Evolutionary conservation across 2,797 vertebrate genomes (phyloP).

Genomic region (Clarias pachynema): DNA sequence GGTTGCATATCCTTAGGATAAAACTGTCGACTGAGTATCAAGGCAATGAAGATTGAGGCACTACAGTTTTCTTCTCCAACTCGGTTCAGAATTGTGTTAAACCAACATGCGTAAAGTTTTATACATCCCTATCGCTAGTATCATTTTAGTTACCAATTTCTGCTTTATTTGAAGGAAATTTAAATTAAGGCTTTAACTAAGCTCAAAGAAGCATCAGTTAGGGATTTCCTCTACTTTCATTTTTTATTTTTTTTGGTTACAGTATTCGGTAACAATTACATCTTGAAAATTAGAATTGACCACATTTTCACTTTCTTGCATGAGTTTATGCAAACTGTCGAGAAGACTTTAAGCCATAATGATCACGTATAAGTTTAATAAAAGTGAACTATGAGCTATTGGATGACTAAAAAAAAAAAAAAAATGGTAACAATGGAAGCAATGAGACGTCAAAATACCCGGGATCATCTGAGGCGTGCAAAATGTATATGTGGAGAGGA

Average conservation of each 20-base stretch:
- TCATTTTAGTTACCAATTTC: not conserved
- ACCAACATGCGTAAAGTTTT: not conserved
- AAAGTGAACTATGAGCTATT: not conserved
- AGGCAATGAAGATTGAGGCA: not conserved
- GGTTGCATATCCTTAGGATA: conserved; percentile 15
- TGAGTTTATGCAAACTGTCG: not conserved
- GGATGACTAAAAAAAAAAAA: conserved; percentile 20
- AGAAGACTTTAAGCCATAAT: not conserved
- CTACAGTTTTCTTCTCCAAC: not conserved
- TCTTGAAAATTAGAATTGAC: not conserved
- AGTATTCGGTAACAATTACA: not conserved
- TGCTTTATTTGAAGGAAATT: not conserved
- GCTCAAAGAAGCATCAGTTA: not conserved
- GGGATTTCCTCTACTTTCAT: not conserved
- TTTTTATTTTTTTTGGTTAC: no score
- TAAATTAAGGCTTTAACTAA: not conserved
- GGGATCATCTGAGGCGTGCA: conserved; percentile 19
- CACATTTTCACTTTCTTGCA: not conserved
- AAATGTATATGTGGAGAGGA: conserved; percentile 22
- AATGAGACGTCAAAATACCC: conserved; percentile 16
- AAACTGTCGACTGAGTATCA: not conserved
- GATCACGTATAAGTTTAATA: conserved; percentile 20
- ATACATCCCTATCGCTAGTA: not conserved
- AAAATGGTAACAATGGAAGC: not conserved
- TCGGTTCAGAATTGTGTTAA: not conserved